Base-by-base conservation (phyloP, 2,888 invertebrate genomes). In the Dicyrtomina minuta region DNA sequence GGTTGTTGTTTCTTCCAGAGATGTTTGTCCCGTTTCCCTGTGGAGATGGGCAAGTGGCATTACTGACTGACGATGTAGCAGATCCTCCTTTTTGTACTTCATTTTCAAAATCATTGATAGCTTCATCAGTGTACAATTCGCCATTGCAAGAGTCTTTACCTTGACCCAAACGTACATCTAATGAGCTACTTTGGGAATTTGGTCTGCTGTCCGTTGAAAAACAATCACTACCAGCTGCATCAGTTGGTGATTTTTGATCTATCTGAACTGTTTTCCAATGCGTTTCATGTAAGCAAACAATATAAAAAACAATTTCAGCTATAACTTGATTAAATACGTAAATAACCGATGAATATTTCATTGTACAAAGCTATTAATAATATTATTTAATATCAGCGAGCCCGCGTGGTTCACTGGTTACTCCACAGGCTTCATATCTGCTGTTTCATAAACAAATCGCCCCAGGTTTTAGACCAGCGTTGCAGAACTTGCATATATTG, bases 151-250 rank as follows among this genome's bases (percentile, higher is more conserved):
- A 77, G 66, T 78, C 77, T 55, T 53, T 56, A 15, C 27, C 39
- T 10, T 58, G 58, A 46, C 60, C 59, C 67, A 78, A 56, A 62
- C 75, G 70, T 68, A 78, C 76, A 39, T 78, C 77, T 58, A 78
- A 73, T 17, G 78, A 78, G 70, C 78, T 78, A 24, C 73, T 75
- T 53, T 77, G 58, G 33, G 78, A 78, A 68, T 78, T 77, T 5
- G 78, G 78, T 49, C 78, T 71, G 66, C 77, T 77, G 68, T 77
- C 77, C 26, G 77, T 72, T 22, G 78, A 78, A 66, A 75, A 78
- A 70, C 78, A 78, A 56, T 78, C 78, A 55, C 77, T 77, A 27
- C 68, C 73, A 55, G 71, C 76, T 39, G 77, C 73, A 71, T 78
- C 78, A 15, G 68, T 70, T 41, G 78, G 78, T 65, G 78, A 78